Evolutionary conservation across 2,797 vertebrate species (phyloP).

Genomic region (Diglossa cyanea): DNA sequence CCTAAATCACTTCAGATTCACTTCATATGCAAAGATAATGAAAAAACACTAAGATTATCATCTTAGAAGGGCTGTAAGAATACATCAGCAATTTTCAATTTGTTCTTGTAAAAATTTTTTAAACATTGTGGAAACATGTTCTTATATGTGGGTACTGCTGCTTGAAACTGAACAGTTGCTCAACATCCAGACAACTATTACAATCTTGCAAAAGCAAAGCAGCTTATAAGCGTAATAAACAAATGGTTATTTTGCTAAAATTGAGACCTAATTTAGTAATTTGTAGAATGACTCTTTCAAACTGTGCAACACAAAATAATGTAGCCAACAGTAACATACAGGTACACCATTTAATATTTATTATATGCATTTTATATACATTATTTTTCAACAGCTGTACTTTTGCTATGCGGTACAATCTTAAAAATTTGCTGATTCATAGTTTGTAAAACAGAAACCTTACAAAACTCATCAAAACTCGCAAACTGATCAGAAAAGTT

Average conservation of each 20-base stretch:
- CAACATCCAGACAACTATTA: constrained; percentile 60
- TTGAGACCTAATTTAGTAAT: constrained; percentile 67
- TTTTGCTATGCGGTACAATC: constrained; percentile 96
- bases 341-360: constrained; percentile 99
- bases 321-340: constrained; percentile 85
- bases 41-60: background rate
- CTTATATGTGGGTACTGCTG: constrained; percentile 44
- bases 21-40: background rate
- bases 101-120: background rate
- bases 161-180: constrained; percentile 34
- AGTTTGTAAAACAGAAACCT: constrained; percentile 92
- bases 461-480: constrained; percentile 97
- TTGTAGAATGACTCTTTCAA: constrained; percentile 72
- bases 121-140: constrained; percentile 47
- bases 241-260: constrained; percentile 60
- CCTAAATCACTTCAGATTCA: background rate
- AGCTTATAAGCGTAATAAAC: constrained; percentile 65
- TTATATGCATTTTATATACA: constrained; percentile 99
- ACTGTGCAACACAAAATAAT: constrained; percentile 78
- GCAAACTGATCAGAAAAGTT: constrained; percentile 92
- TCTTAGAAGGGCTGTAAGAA: background rate
- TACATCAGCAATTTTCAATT: background rate
- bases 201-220: constrained; percentile 61
- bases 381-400: constrained; percentile 91
- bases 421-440: constrained; percentile 96